Evolutionary conservation across 2,113 vertebrate genomes (phyloP), one percentile per base, ranked within the genome.

Genomic region (Nothobranchius kuhntae): DNA sequence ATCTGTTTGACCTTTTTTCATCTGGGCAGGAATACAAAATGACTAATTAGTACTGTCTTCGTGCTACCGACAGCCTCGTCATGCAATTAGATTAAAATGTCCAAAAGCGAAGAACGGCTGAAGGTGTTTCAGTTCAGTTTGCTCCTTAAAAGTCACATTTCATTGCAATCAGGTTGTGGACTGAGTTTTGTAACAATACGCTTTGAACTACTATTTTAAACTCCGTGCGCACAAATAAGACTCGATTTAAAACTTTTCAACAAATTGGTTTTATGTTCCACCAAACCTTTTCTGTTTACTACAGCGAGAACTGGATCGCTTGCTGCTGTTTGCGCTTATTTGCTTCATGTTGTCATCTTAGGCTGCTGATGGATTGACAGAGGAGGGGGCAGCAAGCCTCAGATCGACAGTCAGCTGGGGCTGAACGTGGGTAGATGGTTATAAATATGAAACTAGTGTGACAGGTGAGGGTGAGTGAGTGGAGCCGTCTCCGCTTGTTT

Each of bases 391-490:
- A 13, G 61, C 78, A 54, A 71, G 76, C 75, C 40, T 26, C 53
- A 87, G 88, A 91, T 78, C 88, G 90, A 87, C 86, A 86, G 74
- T 58, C 36, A 17, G 77, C 75, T 56, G 38, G 78, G 30, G 30
- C 30, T 30, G 30, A 30, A 30, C 30, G 4, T 79, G 82, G 81
- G 81, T 80, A 83, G 87, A 88, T 84, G 80, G 81, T 80, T 78
- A 77, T 86, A 87, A 90, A 89, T 88, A 86, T 84, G 75, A 86
- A 67, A 69, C 53, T 56, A 50, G 60, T 58, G 74, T 83, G 89
- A 91, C 86, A 83, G 88, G 78, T 90, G 87, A 86, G 88, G 90
- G 84, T 88, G 81, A 82, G 65, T 72, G 71, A 45, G 40, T 7
- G 38, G 38, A 1, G 44, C 9, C 44, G 3, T 9, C 44, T 45